These are phyloP conservation scores for Mirounga angustirostris DNA, from an alignment of 2,113 vertebrate genomes.

Conservation along the genomic window DNA sequence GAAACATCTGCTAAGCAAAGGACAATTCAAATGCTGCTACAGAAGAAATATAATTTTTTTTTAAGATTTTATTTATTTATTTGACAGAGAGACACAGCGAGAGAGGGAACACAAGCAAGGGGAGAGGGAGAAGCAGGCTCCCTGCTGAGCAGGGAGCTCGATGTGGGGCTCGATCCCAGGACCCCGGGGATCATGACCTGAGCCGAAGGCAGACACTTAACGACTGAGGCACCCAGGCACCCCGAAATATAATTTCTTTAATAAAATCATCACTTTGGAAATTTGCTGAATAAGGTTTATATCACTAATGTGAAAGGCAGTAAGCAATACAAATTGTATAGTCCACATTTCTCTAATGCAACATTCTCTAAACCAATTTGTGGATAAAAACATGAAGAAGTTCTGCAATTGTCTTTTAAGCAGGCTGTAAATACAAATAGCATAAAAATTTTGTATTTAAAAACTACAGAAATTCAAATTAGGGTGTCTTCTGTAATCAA, in stretches of 20 bases:
- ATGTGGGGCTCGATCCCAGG: no score
- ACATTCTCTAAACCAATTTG: not conserved
- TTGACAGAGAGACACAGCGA: no score
- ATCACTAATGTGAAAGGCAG: not conserved
- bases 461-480: constrained; percentile 24
- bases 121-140: no score
- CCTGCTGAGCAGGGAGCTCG: no score
- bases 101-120: no score
- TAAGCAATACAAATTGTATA: not conserved
- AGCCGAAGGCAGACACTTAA: no score
- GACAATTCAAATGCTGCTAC: not conserved
- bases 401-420: not conserved
- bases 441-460: not conserved
- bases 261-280: constrained; percentile 3
- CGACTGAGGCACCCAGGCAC: no score
- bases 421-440: constrained; percentile 8
- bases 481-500: not conserved
- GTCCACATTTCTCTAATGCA: not conserved
- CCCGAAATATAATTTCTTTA: not conserved
- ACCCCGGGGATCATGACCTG: no score
- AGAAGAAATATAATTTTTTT: not conserved
- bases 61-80: not conserved
- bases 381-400: constrained; percentile 16
- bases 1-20: not conserved
- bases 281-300: constrained; percentile 27